phyloP scores from a whole-genome alignment of 1,140 invertebrate genomes.

The Drosophila nasuta region DNA sequence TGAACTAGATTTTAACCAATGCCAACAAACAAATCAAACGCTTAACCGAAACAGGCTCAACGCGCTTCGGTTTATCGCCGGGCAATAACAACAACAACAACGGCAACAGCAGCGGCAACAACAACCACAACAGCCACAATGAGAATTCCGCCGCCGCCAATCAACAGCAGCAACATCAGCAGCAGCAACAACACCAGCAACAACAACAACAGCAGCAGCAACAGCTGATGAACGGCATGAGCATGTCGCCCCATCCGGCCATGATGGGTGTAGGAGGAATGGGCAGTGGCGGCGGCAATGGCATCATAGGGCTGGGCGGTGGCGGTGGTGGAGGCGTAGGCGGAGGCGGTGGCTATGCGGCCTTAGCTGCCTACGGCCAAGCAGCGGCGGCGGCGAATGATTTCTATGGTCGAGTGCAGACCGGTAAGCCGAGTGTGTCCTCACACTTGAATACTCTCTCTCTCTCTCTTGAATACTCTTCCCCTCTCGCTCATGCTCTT shows the following conservation, averaged over 20 bases:
- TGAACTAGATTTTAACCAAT: conserved; percentile 71
- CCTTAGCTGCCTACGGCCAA: conserved; percentile 62
- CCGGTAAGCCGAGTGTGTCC: conserved; percentile 80
- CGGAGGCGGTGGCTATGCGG: conserved; percentile 42
- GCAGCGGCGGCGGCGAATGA: conserved; percentile 63
- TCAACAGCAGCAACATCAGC: conserved; percentile 65
- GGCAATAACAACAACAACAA: conserved; percentile 53
- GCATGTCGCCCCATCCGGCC: conserved; percentile 73
- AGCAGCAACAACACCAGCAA: conserved; percentile 64
- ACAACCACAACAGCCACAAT: conserved; percentile 46
- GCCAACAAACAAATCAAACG: conserved; percentile 63
- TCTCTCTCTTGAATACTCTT: conserved; percentile 27
- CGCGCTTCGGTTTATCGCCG: conserved; percentile 76
- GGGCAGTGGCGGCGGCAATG: conserved; percentile 73
- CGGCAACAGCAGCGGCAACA: conserved; percentile 22
- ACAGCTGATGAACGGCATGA: conserved; percentile 69
- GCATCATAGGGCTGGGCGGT: conserved; percentile 73
- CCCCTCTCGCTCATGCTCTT: conserved; percentile 11
- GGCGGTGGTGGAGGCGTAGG: conserved; percentile 43
- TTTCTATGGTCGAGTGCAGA: conserved; percentile 84
- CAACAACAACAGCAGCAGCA: conserved; percentile 69
- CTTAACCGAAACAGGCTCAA: conserved; percentile 84
- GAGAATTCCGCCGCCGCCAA: conserved; percentile 51
- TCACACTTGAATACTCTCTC: conserved; percentile 48
- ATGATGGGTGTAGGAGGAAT: conserved; percentile 75